Percentiles rank a stretch among this genome's conserved stretches.
These are phyloP conservation scores for Uropetala carovei DNA, from an alignment of 2,888 invertebrate genomes.

Conservation along the genomic window DNA sequence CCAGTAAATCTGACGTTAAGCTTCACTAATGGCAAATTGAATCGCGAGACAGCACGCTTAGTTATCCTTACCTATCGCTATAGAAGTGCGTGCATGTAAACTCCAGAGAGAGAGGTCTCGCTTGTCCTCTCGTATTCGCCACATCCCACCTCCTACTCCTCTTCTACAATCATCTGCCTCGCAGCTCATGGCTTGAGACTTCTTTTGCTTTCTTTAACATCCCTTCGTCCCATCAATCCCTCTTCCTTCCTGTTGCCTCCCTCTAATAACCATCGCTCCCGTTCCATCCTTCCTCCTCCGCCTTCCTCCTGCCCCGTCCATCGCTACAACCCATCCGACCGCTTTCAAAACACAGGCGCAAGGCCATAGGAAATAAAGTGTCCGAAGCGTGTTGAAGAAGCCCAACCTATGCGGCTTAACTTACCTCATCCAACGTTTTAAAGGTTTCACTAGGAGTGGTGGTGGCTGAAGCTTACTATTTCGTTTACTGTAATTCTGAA, in stretches of 20 bases:
- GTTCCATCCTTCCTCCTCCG: no score
- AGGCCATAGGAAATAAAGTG: background rate
- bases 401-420: background rate
- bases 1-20: no score
- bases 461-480: background rate
- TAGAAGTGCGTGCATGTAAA: background rate
- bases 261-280: background rate
- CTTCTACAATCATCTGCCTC: conserved; percentile 33
- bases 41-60: no score
- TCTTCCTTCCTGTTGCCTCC: background rate
- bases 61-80: background rate
- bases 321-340: background rate
- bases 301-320: no score
- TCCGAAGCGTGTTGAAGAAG: background rate
- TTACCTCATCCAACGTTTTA: conserved; percentile 2
- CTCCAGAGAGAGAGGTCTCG: no score
- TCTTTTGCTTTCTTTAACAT: conserved; percentile 6
- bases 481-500: background rate
- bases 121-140: background rate
- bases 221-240: background rate
- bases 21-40: no score
- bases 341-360: conserved; percentile 19
- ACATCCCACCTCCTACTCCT: background rate
- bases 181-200: background rate
- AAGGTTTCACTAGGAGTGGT: background rate